Conservation (phyloP, 2,888 invertebrate genomes). For the Cyaniris semiargus region DNA sequence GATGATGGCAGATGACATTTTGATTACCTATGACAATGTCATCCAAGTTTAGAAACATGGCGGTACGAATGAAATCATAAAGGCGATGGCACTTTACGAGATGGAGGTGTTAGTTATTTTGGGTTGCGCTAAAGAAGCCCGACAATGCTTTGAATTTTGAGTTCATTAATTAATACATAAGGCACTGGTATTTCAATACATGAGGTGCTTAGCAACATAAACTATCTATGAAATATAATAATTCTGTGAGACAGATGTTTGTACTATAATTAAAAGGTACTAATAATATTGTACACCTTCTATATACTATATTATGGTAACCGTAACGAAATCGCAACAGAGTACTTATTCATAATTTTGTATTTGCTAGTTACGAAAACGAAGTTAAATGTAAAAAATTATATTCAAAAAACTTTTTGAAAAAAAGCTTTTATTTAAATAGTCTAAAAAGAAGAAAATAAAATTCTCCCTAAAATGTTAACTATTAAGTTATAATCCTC, state of each 20-base stretch:
- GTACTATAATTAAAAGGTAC: neutral
- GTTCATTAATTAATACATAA: neutral
- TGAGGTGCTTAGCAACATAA: neutral
- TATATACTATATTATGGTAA: neutral
- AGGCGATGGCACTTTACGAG: no score
- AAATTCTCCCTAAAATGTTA: no score
- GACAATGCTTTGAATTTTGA: neutral
- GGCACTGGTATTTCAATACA: neutral
- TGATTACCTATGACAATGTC: no score
- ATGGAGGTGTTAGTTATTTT: no score
- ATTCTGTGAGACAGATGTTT: neutral
- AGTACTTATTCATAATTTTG: neutral
- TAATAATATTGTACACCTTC: neutral
- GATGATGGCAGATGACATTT: no score
- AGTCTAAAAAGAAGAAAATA: no score
- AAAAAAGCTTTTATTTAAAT: no score
- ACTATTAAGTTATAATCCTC: no score
- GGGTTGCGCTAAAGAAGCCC: no score
- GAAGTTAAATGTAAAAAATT: neutral
- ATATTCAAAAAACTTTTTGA: no score
- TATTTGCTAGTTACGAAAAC: neutral
- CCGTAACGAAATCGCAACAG: neutral
- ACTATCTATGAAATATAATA: neutral
- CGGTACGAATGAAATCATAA: no score
- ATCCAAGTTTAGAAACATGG: no score